Percentiles rank a stretch among this genome's conserved stretches.
Evolutionary conservation across 2,113 vertebrate species (phyloP).

Genomic region (Leucoraja erinaceus): DNA sequence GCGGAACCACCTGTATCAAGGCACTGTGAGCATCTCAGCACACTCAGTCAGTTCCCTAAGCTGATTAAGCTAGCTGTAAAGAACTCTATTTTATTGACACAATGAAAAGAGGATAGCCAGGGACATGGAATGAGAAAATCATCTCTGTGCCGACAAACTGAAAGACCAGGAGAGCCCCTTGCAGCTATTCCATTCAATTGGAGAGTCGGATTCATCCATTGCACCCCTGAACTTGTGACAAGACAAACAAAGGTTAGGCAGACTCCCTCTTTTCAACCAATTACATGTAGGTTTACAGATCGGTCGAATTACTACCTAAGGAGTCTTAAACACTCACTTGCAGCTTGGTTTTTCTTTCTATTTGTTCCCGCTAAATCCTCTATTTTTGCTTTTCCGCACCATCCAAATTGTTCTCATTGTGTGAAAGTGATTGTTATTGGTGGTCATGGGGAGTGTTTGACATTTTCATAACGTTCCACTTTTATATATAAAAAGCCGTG

Average conservation of each 20-base stretch:
- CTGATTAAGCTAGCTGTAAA: constrained; percentile 74
- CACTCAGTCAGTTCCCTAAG: constrained; percentile 76
- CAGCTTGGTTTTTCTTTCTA: not conserved
- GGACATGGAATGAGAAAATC: constrained; percentile 74
- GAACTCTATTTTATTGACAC: constrained; percentile 82
- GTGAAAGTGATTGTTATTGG: not conserved
- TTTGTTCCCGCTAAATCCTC: not conserved
- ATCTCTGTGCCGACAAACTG: constrained; percentile 82
- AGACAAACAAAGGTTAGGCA: constrained; percentile 64
- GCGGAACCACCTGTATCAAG: constrained; percentile 69
- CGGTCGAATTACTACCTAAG: not conserved
- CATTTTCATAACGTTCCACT: not conserved
- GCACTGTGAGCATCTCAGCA: constrained; percentile 68
- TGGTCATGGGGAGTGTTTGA: not conserved
- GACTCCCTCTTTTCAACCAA: not conserved
- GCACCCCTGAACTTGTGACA: constrained; percentile 70
- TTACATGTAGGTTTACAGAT: not conserved
- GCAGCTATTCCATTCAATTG: constrained; percentile 73
- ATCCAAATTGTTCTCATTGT: not conserved
- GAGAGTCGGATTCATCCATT: constrained; percentile 73
- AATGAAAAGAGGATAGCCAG: constrained; percentile 73
- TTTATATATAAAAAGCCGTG: not conserved
- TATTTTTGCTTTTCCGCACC: not conserved
- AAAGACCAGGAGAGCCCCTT: constrained; percentile 74
- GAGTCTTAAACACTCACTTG: not conserved